Conservation (phyloP, 2,888 invertebrate species). For the Heteropelma amictum region DNA sequence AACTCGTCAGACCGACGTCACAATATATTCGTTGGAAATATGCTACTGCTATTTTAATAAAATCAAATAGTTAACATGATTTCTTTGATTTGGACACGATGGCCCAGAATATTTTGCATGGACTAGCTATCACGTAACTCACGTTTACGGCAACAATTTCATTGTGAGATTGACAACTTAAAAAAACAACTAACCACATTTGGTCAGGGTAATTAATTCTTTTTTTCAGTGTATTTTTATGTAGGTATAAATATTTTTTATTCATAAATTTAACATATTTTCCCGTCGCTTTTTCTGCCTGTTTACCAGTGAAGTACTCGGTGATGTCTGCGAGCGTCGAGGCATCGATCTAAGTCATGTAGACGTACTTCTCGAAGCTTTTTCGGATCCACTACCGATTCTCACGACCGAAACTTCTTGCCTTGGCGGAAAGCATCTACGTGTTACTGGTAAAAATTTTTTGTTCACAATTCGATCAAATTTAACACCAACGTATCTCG, state of each 20-base stretch:
- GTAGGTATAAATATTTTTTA: not conserved
- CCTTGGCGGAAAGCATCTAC: slow-evolving; percentile 84
- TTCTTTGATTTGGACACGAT: too few relatives aligned
- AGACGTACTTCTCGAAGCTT: slow-evolving; percentile 83
- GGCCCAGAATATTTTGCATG: too few relatives aligned
- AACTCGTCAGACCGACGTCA: too few relatives aligned
- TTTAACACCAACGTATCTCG: not conserved
- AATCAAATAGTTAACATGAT: too few relatives aligned
- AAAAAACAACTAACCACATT: too few relatives aligned
- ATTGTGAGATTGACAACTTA: too few relatives aligned
- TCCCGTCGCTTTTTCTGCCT: slow-evolving; percentile 1
- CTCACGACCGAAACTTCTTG: slow-evolving; percentile 82
- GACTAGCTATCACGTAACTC: too few relatives aligned
- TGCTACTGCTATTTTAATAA: too few relatives aligned
- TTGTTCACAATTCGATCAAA: not conserved
- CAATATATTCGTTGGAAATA: too few relatives aligned
- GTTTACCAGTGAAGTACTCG: slow-evolving; percentile 81
- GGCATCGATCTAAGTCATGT: slow-evolving; percentile 82
- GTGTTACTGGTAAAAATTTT: slow-evolving; percentile 80
- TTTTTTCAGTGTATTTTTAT: too few relatives aligned
- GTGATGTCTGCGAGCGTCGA: slow-evolving; percentile 82
- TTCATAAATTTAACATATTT: slow-evolving; percentile 12
- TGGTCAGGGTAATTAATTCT: too few relatives aligned
- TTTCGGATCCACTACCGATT: slow-evolving; percentile 82
- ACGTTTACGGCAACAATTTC: too few relatives aligned